Evolutionary conservation across 2,888 invertebrate species (phyloP).

Genomic region (Tortrix viridana): DNA sequence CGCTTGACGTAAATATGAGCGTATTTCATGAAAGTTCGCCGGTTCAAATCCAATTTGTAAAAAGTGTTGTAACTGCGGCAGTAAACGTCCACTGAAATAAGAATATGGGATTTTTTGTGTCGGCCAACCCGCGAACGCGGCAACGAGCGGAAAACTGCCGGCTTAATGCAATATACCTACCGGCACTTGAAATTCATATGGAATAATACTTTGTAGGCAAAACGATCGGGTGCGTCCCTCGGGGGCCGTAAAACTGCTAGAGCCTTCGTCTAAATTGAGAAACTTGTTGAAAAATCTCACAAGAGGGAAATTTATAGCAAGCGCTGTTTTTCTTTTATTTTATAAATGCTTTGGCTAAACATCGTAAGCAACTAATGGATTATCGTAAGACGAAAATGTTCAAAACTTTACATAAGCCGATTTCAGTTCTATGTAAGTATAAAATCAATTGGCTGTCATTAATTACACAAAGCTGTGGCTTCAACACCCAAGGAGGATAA

Average conservation of each 20-base stretch:
- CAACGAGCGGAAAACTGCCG: slow-evolving; percentile 56
- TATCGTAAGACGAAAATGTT: neutral
- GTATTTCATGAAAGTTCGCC: slow-evolving; percentile 55
- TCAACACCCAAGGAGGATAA: too few species aligned
- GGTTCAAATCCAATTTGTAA: slow-evolving; percentile 69
- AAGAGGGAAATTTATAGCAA: slow-evolving; percentile 57
- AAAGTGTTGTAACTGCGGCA: slow-evolving; percentile 63
- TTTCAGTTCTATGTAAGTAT: too few species aligned
- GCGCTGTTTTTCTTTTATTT: slow-evolving; percentile 42
- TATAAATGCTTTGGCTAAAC: neutral
- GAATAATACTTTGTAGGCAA: slow-evolving; percentile 76
- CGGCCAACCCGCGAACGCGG: slow-evolving; percentile 55
- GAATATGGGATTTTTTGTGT: slow-evolving; percentile 64
- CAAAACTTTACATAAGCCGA: too few species aligned
- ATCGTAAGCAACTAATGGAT: neutral
- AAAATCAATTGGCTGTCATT: too few species aligned
- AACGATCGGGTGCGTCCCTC: slow-evolving; percentile 66
- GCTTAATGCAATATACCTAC: slow-evolving; percentile 62
- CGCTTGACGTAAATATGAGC: slow-evolving; percentile 37
- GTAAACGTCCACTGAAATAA: slow-evolving; percentile 63
- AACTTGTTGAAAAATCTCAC: slow-evolving; percentile 77
- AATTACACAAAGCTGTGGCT: too few species aligned
- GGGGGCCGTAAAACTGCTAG: slow-evolving; percentile 72
- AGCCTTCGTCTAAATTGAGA: slow-evolving; percentile 72
- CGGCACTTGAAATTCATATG: slow-evolving; percentile 66